Evolutionary conservation across 92 coral and sea anemone species (phyloP), one percentile per base, ranked within the genome.

Genomic region (Meandrina meandrites): DNA sequence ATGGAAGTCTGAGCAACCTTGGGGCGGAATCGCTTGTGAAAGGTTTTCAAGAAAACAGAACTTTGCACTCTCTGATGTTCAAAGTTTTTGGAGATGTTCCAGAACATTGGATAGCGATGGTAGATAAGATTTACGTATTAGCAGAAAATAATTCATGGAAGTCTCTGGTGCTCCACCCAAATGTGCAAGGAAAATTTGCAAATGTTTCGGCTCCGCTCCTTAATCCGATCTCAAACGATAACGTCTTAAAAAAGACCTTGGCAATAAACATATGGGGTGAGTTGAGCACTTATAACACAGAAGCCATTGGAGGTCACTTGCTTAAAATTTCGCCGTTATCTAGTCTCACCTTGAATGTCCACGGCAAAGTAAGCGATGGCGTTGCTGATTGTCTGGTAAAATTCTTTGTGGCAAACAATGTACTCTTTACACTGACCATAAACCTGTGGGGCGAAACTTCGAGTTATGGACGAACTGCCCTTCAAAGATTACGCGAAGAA

Each of bases 201-300:
- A 12, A 32, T 57, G 10, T 0, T 31, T 47, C 15, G 16, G 15
- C 12, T n/a, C 11, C 0, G 19, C 45, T 34, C 1, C 66, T 28
- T 58, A 17, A 35, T 75, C 66, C 88, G 3, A 21, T 83, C 37
- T 14, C 19, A 51, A 42, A 15, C 7, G 40, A 24, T 28, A 34
- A 19, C 24, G 15, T 12, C 8, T 37, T 7, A 40, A 0, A 58
- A 42, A 78, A 84, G 45, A 37, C 66, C 8, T 37, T 84, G n/a
- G 40, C 81, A 12, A 21, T 76, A 11, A 76, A 42, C 56, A 3
- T 84, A 9, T 84, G 75, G 40, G 81, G 88, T 16, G 81, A 84
- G 45, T 3, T 84, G 47, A 18, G 60, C 28, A 37, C 47, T 36
- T 54, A 27, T 8, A 30, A 51, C 0, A 42, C 60, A 57, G 24